Evolutionary conservation across 2,113 vertebrate genomes (phyloP).

Genomic region (Chitala chitala): DNA sequence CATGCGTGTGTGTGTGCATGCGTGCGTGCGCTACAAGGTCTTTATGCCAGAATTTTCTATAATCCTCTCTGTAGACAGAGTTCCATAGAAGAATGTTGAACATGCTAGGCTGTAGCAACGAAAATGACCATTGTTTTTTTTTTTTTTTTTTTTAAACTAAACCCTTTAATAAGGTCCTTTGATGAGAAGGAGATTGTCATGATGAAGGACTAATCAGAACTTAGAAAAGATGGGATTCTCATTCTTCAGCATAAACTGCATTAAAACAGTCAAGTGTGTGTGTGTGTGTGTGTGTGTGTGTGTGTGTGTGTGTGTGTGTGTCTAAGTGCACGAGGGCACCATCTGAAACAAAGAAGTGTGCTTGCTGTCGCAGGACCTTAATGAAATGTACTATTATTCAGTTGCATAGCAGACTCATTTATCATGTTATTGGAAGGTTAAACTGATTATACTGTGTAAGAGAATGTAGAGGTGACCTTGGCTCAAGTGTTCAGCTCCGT

Average conservation of each 20-base stretch:
- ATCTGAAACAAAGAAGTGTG: background rate
- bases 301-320: background rate
- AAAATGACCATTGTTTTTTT: constrained; percentile 25
- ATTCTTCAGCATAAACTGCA: constrained; percentile 22
- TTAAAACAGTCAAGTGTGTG: too few relatives aligned
- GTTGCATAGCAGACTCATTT: constrained; percentile 10
- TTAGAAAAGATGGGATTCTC: constrained; percentile 24
- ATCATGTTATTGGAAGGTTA: constrained; percentile 5
- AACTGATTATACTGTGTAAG: background rate
- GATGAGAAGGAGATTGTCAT: constrained; percentile 35
- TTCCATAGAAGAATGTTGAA: constrained; percentile 22
- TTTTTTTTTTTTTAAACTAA: constrained; percentile 32
- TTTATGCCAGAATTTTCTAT: too few relatives aligned
- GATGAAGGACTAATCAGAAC: constrained; percentile 26
- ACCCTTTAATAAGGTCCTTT: constrained; percentile 37
- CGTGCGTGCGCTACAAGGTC: background rate
- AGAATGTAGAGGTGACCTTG: background rate
- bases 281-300: too few relatives aligned
- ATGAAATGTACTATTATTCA: constrained; percentile 11
- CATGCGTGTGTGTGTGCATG: background rate
- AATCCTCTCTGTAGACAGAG: constrained; percentile 28
- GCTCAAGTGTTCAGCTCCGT: background rate
- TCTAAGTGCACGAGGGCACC: background rate
- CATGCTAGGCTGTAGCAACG: constrained; percentile 23
- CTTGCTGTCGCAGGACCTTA: background rate